Evolutionary conservation across 2,113 vertebrate species (phyloP).

Genomic region (Zapornia atra): DNA sequence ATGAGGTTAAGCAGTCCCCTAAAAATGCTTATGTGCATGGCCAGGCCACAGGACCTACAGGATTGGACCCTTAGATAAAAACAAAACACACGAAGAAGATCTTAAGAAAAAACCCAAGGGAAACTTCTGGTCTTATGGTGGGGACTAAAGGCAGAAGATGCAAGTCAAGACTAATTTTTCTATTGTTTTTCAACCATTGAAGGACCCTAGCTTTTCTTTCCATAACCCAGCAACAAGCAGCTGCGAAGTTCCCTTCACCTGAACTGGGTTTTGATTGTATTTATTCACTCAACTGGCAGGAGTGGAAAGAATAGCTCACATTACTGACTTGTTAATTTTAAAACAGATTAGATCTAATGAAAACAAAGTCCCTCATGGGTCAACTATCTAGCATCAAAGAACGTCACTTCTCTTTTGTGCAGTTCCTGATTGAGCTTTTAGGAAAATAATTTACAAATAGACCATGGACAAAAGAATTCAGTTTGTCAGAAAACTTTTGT

Average conservation of each 20-base stretch:
- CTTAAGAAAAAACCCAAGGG: neutral
- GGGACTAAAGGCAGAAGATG: neutral
- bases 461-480: neutral
- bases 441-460: neutral
- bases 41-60: neutral
- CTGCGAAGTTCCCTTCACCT: neutral
- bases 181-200: neutral
- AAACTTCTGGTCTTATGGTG: neutral
- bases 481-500: neutral
- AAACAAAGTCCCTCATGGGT: neutral
- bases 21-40: accelerated
- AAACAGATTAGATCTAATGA: neutral
- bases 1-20: accelerated
- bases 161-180: neutral
- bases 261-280: neutral
- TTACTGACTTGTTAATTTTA: neutral
- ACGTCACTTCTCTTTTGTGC: neutral
- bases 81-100: accelerated
- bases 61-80: neutral
- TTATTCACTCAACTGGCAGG: neutral
- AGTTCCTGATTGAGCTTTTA: neutral
- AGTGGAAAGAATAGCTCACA: neutral
- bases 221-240: accelerated
- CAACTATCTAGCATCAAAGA: neutral
- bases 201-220: neutral